Evolutionary conservation across 2,888 invertebrate species (phyloP).

Genomic region (Drosophila acutilabella): DNA sequence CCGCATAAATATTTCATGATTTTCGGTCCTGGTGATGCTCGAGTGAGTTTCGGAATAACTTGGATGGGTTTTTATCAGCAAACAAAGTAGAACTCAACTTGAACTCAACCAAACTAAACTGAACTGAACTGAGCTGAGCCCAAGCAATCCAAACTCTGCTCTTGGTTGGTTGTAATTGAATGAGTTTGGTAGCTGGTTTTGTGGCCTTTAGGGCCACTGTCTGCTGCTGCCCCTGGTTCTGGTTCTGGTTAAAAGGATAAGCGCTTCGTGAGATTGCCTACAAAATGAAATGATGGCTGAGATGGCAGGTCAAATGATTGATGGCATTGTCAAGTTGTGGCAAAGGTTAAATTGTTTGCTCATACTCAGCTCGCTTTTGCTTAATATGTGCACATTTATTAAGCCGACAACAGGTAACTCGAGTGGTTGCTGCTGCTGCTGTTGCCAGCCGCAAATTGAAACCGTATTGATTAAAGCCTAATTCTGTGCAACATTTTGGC

Average conservation of each 20-base stretch:
- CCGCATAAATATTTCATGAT: constrained; percentile 74
- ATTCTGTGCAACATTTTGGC: background rate
- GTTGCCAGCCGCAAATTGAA: constrained; percentile 36
- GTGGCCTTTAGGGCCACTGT: constrained; percentile 8
- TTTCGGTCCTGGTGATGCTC: constrained; percentile 58
- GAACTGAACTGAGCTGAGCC: background rate
- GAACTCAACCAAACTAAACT: constrained; percentile 10
- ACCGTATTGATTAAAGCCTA: constrained; percentile 29
- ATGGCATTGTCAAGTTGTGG: constrained; percentile 45
- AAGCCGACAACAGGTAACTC: constrained; percentile 59
- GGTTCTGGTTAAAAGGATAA: constrained; percentile 51
- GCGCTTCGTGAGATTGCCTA: constrained; percentile 67
- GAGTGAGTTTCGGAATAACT: constrained; percentile 72
- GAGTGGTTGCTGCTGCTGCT: background rate
- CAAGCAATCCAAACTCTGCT: constrained; percentile 13
- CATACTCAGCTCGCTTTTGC: constrained; percentile 16
- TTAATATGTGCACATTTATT: constrained; percentile 49
- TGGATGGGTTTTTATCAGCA: constrained; percentile 51
- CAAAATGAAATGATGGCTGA: constrained; percentile 63
- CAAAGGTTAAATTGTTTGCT: constrained; percentile 70
- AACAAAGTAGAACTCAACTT: constrained; percentile 27
- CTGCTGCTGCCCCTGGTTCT: background rate
- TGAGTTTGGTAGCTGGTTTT: constrained; percentile 41
- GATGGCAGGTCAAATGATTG: constrained; percentile 57
- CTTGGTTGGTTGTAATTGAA: constrained; percentile 67